These are phyloP conservation scores for Drosophila tripunctata DNA, from an alignment of 2,888 invertebrate genomes.

Conservation along the genomic window DNA sequence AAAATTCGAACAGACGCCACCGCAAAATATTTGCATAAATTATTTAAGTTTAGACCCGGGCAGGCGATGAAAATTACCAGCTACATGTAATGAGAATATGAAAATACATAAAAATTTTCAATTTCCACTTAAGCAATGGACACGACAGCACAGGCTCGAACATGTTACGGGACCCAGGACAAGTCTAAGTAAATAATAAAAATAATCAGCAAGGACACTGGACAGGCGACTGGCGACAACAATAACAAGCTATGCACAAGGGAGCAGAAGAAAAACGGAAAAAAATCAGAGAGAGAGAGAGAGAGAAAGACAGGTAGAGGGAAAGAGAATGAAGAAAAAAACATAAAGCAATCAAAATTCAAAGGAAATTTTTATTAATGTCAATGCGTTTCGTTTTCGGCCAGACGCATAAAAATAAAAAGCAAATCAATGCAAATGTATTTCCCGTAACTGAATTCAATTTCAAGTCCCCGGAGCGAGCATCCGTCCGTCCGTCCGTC, in stretches of 20 bases:
- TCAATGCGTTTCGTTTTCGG: conserved; percentile 64
- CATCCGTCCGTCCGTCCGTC: not conserved
- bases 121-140: conserved; percentile 65
- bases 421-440: conserved; percentile 79
- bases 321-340: not conserved
- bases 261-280: too few species aligned
- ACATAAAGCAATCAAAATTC: conserved; percentile 79
- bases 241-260: conserved; percentile 40
- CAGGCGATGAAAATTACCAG: conserved; percentile 59
- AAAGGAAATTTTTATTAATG: conserved; percentile 81
- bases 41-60: conserved; percentile 51
- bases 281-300: not conserved
- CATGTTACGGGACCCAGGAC: conserved; percentile 32
- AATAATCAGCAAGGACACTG: conserved; percentile 63
- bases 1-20: conserved; percentile 30
- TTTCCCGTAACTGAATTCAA: conserved; percentile 78
- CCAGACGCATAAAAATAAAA: conserved; percentile 73
- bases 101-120: conserved; percentile 78
- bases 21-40: conserved; percentile 75
- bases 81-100: conserved; percentile 63
- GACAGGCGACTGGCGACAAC: conserved; percentile 51
- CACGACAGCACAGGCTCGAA: conserved; percentile 29
- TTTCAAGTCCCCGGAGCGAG: conserved; percentile 65
- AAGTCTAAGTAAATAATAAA: conserved; percentile 75
- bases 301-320: not conserved